Base-by-base conservation (phyloP, 2,888 invertebrate species). In the Corbicula japonica region DNA sequence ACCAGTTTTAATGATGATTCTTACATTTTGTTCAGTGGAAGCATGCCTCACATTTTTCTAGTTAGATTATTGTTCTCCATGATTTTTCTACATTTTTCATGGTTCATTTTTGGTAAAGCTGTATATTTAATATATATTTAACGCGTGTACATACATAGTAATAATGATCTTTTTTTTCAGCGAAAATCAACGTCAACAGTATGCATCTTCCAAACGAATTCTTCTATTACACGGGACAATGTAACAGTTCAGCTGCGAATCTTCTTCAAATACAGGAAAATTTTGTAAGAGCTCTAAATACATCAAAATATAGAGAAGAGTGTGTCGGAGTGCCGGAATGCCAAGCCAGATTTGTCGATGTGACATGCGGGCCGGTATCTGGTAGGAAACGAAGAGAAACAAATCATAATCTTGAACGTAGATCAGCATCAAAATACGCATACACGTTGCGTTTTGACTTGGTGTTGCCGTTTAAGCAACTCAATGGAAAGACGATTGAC, bases 181-280 rank as follows among this genome's bases (percentile, higher is more conserved):
- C 41, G 23, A 61, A 68, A 41, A 54, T 41, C n/a, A 44, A 48
- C 30, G 58, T 50, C n/a, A 46, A 44, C 44, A 56, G 56, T 10
- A 77, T 79, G 74, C 35, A 66, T 38, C 65, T 83, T 32, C 72
- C 65, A 8, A 76, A 76, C n/a, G 79, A 79, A 15, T 35, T 79
- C n/a, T 80, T 71, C 62, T 83, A 83, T 69, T 83, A 71, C 28
- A 73, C 76, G 18, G 79, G 68, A 41, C 41, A 76, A 54, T 83
- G 83, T 46, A 75, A 76, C 62, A 74, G 72, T 18, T 69, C 78
- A 3, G 50, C 65, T 18, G 38, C 44, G 4, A 79, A 74, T 48
- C 5, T 79, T 5, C 44, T 41, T 12, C 50, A 79, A 34, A 83
- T 83, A n/a, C 41, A 61, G 41, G 66, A 66, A 38, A 80, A 80